Evolutionary conservation across 2,113 vertebrate species (phyloP).

Genomic region (Paracanthobrama guichenoti): DNA sequence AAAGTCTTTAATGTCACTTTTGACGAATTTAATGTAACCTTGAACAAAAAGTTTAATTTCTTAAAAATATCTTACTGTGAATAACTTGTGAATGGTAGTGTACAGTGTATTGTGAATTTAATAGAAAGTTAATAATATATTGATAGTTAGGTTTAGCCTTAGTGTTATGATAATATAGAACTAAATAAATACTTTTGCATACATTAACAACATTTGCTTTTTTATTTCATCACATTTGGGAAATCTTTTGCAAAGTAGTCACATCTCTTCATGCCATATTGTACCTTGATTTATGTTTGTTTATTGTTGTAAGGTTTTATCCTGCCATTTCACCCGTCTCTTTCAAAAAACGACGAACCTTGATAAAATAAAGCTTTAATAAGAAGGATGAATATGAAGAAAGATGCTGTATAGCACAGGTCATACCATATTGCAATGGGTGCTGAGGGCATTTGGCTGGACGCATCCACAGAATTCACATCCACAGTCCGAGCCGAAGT

Average conservation of each 20-base stretch:
- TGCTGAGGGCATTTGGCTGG: slow-evolving; percentile 61
- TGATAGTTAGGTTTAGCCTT: background rate
- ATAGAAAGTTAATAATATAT: background rate
- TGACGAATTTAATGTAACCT: background rate
- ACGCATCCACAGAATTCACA: slow-evolving; percentile 80
- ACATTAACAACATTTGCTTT: background rate
- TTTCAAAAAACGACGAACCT: background rate
- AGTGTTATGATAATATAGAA: background rate
- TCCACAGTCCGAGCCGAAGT: slow-evolving; percentile 72
- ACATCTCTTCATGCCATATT: background rate
- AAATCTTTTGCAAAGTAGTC: background rate
- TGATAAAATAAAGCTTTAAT: background rate
- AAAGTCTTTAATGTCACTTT: background rate
- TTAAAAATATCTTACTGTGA: no score
- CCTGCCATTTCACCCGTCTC: background rate
- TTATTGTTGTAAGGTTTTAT: background rate
- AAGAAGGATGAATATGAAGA: background rate
- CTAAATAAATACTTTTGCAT: background rate
- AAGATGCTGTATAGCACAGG: slow-evolving; percentile 35
- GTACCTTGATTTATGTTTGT: background rate
- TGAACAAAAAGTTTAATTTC: no score
- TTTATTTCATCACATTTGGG: background rate
- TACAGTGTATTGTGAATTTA: background rate
- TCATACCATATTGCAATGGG: slow-evolving; percentile 78
- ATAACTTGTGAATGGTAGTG: background rate